These are phyloP conservation scores for Carcharodon carcharias DNA, from an alignment of 2,797 vertebrate species.

Conservation along the genomic window DNA sequence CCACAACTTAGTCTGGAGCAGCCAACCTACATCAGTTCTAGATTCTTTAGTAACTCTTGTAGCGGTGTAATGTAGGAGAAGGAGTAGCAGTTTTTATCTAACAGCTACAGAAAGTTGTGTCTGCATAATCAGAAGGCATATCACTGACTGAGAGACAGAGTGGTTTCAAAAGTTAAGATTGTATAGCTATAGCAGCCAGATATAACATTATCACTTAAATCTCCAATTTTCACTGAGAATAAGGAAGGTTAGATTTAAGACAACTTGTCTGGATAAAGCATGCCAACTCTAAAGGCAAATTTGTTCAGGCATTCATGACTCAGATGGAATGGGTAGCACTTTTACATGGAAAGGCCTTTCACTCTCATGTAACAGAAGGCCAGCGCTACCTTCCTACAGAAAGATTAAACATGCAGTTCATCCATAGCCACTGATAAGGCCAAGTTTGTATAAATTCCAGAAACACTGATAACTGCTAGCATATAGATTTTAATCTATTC, in stretches of 20 bases:
- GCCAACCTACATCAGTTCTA: no score
- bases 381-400: neutral
- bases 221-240: neutral
- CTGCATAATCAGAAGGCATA: no score
- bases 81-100: no score
- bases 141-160: neutral
- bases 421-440: neutral
- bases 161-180: neutral
- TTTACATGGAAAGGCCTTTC: neutral
- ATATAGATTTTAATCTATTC: neutral
- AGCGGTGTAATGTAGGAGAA: no score
- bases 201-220: neutral
- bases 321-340: neutral
- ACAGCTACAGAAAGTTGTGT: no score
- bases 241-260: neutral
- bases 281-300: neutral
- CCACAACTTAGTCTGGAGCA: no score
- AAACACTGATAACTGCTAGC: neutral
- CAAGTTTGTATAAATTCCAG: neutral
- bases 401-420: neutral
- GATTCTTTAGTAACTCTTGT: no score
- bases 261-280: neutral
- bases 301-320: neutral
- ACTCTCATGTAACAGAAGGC: neutral
- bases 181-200: neutral